phyloP scores from a whole-genome alignment of 2,888 invertebrate species.

The Graphium colonna region DNA sequence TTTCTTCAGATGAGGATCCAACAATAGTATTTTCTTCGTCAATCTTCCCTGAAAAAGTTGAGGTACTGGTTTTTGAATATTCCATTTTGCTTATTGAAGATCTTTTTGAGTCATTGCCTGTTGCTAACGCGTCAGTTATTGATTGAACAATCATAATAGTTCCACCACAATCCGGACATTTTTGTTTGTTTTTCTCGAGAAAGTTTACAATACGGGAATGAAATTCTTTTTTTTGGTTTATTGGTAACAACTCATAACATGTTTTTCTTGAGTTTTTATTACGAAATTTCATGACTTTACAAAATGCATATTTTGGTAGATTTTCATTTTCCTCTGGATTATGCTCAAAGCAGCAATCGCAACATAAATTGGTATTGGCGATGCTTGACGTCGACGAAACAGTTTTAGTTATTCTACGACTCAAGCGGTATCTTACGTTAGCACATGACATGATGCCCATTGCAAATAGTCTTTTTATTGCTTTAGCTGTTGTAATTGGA shows the following conservation, averaged over 20 bases:
- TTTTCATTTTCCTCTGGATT: constrained; percentile 49
- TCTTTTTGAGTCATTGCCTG: constrained; percentile 1
- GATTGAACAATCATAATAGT: constrained; percentile 57
- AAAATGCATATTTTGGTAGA: constrained; percentile 78
- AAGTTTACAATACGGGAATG: constrained; percentile 74
- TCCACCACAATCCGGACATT: constrained; percentile 74
- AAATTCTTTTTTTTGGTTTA: constrained; percentile 77
- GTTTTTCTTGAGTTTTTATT: constrained; percentile 69
- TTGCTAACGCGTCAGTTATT: constrained; percentile 33
- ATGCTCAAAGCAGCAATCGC: constrained; percentile 63
- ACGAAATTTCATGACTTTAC: constrained; percentile 79
- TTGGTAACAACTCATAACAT: constrained; percentile 75
- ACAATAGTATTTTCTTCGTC: constrained; percentile 21
- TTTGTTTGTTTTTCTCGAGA: constrained; percentile 70
- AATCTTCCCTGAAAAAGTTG: constrained; percentile 14
- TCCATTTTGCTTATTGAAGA: constrained; percentile 16
- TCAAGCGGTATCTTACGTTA: constrained; percentile 40
- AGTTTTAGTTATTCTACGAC: constrained; percentile 34
- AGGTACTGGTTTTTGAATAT: constrained; percentile 15
- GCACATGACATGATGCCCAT: constrained; percentile 79
- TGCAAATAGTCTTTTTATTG: constrained; percentile 77
- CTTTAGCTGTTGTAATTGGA: constrained; percentile 64
- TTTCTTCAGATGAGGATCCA: constrained; percentile 1
- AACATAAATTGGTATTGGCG: constrained; percentile 38
- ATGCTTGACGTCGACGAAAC: constrained; percentile 30